Conservation (phyloP, 35 echinoderm and acorn worm genomes). For the Heliocidaris erythrogramma region DNA sequence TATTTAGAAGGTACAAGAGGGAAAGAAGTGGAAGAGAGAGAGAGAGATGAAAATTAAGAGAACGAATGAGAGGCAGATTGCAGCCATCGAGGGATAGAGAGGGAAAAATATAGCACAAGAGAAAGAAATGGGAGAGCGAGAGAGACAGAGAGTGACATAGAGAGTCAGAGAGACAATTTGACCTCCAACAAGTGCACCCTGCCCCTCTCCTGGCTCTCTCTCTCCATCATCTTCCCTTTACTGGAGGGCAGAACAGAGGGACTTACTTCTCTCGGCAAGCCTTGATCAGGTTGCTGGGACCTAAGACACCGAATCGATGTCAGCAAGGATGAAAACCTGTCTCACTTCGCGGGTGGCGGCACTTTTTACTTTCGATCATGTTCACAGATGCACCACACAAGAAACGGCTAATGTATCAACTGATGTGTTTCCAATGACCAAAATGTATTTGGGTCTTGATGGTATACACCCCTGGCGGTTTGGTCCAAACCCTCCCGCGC, state of each 20-base stretch:
- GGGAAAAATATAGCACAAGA: background rate
- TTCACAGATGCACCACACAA: conserved; percentile 33
- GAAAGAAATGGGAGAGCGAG: background rate
- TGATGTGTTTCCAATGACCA: background rate
- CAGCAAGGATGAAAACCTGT: background rate
- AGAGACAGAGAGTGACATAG: background rate
- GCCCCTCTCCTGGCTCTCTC: background rate
- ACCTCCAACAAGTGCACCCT: conserved; percentile 22
- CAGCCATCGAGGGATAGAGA: background rate
- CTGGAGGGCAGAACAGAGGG: background rate
- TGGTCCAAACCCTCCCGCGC: background rate
- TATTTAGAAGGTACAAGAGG: no score
- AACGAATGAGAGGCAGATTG: background rate
- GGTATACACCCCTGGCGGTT: background rate
- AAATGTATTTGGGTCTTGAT: background rate
- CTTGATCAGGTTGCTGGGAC: conserved; percentile 29
- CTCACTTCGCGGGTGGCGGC: conserved; percentile 28
- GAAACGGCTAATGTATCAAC: conserved; percentile 1
- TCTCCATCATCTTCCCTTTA: background rate
- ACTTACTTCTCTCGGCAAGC: background rate
- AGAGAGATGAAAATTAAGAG: background rate
- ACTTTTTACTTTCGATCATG: conserved; percentile 38
- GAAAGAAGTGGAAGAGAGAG: background rate
- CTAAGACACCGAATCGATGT: conserved; percentile 31
- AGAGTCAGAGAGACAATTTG: background rate